These are phyloP conservation scores for Embidobia sp. DNA, from an alignment of 2,888 invertebrate species.

Conservation along the genomic window DNA sequence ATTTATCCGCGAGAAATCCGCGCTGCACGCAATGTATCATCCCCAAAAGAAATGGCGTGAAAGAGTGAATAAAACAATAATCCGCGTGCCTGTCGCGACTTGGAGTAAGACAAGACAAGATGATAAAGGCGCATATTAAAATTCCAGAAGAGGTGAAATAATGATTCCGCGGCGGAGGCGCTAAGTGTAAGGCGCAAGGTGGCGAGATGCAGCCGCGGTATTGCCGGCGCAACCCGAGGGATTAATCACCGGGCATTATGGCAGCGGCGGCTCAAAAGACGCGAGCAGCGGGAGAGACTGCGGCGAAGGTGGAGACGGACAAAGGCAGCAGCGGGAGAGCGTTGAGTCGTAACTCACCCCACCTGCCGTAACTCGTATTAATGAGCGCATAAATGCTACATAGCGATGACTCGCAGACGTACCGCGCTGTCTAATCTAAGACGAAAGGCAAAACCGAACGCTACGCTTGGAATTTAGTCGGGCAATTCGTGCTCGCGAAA, in stretches of 20 bases:
- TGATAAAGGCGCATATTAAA: conserved; percentile 74
- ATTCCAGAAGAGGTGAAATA: conserved; percentile 75
- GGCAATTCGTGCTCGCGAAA: conserved; percentile 28
- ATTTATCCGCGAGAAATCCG: neutral
- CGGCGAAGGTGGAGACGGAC: conserved; percentile 40
- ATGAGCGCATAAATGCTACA: conserved; percentile 76
- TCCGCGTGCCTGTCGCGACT: conserved; percentile 46
- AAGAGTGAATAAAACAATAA: conserved; percentile 49
- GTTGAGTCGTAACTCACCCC: conserved; percentile 75
- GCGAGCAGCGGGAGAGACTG: conserved; percentile 66
- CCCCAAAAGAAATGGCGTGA: conserved; percentile 19
- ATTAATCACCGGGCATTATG: conserved; percentile 79
- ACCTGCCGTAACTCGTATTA: conserved; percentile 75
- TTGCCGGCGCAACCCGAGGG: conserved; percentile 73
- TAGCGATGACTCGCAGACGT: conserved; percentile 63
- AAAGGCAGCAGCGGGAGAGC: conserved; percentile 40
- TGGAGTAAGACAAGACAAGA: conserved; percentile 50
- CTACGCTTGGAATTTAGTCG: conserved; percentile 40
- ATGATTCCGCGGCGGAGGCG: conserved; percentile 70
- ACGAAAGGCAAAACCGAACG: conserved; percentile 48
- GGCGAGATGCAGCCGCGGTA: conserved; percentile 68
- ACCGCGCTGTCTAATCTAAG: conserved; percentile 60
- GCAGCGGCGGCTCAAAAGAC: conserved; percentile 76
- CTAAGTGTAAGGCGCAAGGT: conserved; percentile 66
- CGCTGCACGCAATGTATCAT: neutral